Evolutionary conservation across 2,797 vertebrate genomes (phyloP).

Genomic region (Xerus rutilus): DNA sequence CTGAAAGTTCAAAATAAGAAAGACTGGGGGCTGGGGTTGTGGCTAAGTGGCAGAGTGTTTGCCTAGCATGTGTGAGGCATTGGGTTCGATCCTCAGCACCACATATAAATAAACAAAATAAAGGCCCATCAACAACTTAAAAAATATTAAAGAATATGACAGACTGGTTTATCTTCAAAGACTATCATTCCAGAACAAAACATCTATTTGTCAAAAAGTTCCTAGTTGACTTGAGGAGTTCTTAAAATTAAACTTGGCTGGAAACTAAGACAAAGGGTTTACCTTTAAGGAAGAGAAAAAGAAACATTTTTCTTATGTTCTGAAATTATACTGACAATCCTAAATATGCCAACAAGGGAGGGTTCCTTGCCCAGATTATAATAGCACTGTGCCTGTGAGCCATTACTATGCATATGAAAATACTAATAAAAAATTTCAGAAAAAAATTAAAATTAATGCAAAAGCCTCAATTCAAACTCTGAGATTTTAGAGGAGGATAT

Average conservation of each 20-base stretch:
- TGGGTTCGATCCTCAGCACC: too few species aligned
- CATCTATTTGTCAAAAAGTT: not conserved
- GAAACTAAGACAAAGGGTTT: not conserved
- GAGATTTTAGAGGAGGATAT: too few species aligned
- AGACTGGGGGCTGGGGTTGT: not conserved
- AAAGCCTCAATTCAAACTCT: too few species aligned
- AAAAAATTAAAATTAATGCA: too few species aligned
- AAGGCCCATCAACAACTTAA: too few species aligned
- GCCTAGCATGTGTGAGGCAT: too few species aligned
- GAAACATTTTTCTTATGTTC: not conserved
- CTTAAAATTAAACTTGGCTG: slow-evolving; percentile 1
- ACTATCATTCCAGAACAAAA: not conserved
- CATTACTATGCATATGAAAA: not conserved
- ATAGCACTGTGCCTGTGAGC: not conserved
- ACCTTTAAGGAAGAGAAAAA: not conserved
- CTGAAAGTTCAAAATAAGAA: not conserved
- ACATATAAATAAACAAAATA: too few species aligned
- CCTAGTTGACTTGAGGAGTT: not conserved
- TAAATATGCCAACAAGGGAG: not conserved
- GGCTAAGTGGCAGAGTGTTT: too few species aligned
- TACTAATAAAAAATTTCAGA: not conserved
- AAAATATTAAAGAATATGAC: too few species aligned
- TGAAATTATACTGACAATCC: not conserved
- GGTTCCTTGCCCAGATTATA: not conserved
- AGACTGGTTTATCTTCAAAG: not conserved